Percentiles rank a stretch among this genome's conserved stretches.
phyloP scores from a whole-genome alignment of 2,888 invertebrate genomes.

The Iselma pallidipennis region DNA sequence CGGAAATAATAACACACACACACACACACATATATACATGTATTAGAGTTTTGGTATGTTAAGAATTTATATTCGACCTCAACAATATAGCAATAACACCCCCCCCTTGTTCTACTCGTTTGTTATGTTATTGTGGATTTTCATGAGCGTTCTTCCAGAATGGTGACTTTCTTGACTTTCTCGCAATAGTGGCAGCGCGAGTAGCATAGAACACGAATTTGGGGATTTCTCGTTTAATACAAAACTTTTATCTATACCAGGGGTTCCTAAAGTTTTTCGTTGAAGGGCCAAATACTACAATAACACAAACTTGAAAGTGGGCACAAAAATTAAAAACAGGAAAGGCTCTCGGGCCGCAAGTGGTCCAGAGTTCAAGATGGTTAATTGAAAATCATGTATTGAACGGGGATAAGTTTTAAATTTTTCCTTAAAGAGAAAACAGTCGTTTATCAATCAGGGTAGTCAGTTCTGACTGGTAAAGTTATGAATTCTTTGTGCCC shows the following conservation, averaged over 20 bases:
- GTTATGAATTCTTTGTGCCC: constrained; percentile 47
- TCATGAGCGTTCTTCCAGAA: constrained; percentile 54
- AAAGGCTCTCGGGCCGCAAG: not conserved
- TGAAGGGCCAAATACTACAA: no score
- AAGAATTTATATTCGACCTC: constrained; percentile 49
- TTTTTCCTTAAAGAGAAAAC: constrained; percentile 34
- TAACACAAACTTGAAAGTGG: no score
- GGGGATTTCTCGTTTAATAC: constrained; percentile 32
- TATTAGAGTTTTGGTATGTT: constrained; percentile 49
- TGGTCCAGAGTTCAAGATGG: not conserved
- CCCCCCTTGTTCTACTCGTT: constrained; percentile 10
- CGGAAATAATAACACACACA: constrained; percentile 50
- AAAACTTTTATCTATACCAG: constrained; percentile 36
- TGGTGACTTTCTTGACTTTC: constrained; percentile 39
- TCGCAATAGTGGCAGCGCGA: not conserved
- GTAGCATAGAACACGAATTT: constrained; percentile 29
- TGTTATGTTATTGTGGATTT: constrained; percentile 51
- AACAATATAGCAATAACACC: constrained; percentile 35
- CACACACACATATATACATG: constrained; percentile 14
- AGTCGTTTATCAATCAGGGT: no score
- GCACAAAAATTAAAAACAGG: constrained; percentile 15
- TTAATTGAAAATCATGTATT: not conserved
- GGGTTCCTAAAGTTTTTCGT: no score
- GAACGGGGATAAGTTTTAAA: not conserved
- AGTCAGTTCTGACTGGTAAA: no score